Evolutionary conservation across 1,140 invertebrate species (phyloP).

Genomic region (Caenorhabditis elegans): DNA sequence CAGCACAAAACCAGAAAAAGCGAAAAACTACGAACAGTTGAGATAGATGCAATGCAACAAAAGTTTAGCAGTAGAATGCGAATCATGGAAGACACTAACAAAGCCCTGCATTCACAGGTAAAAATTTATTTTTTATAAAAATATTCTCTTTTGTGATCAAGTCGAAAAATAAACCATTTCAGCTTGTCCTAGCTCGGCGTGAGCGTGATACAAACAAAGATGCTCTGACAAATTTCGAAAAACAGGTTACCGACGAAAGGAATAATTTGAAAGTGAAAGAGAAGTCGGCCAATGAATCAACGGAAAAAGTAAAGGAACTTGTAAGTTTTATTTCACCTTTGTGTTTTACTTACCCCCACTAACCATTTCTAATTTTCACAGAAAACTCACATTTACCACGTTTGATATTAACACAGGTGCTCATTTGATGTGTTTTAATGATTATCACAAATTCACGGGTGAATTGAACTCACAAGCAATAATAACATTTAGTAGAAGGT

Average conservation of each 20-base stretch:
- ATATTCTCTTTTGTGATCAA: background rate
- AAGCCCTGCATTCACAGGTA: constrained; percentile 59
- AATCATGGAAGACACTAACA: constrained; percentile 64
- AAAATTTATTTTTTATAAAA: background rate
- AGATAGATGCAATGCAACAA: constrained; percentile 61
- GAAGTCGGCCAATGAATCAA: constrained; percentile 40
- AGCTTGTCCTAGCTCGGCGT: constrained; percentile 58
- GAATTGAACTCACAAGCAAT: background rate
- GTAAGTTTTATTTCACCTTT: constrained; percentile 33
- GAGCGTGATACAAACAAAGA: constrained; percentile 58
- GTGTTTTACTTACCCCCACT: background rate
- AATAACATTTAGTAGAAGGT: background rate
- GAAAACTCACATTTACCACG: constrained; percentile 30
- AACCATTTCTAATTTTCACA: background rate
- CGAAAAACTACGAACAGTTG: constrained; percentile 56
- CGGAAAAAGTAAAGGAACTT: constrained; percentile 44
- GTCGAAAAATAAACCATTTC: background rate
- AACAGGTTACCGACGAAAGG: constrained; percentile 54
- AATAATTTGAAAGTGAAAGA: constrained; percentile 49
- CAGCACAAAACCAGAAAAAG: constrained; percentile 59
- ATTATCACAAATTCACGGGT: constrained; percentile 3
- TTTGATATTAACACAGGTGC: background rate
- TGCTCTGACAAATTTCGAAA: constrained; percentile 46
- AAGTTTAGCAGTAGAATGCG: constrained; percentile 61
- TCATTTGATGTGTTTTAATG: background rate